phyloP scores from a whole-genome alignment of 2,113 vertebrate genomes.

The Solea solea region DNA sequence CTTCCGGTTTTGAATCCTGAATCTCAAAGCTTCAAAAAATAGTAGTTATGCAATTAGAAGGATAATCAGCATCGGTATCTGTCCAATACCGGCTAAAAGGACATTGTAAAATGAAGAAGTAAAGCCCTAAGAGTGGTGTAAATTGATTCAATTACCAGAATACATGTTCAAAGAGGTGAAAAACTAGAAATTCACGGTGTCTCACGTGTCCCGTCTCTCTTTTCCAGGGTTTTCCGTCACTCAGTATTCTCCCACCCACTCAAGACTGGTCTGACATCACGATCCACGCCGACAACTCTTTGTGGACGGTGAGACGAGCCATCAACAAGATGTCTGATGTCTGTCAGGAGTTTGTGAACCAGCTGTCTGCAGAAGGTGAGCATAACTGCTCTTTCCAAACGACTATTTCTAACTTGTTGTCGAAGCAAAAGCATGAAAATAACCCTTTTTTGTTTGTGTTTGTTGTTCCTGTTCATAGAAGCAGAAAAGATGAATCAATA shows the following conservation, averaged over 20 bases:
- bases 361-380: slow-evolving; percentile 47
- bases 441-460: background rate
- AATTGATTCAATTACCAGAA: too few relatives aligned
- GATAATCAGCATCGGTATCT: too few relatives aligned
- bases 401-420: background rate
- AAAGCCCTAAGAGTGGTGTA: too few relatives aligned
- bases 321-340: slow-evolving; percentile 41
- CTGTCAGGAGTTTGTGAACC: slow-evolving; percentile 20
- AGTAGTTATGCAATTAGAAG: too few relatives aligned
- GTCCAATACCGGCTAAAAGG: too few relatives aligned
- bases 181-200: too few relatives aligned
- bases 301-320: slow-evolving; percentile 26
- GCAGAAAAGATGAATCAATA: slow-evolving; percentile 33
- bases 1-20: too few relatives aligned
- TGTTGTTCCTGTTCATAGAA: slow-evolving; percentile 30
- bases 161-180: too few relatives aligned
- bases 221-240: slow-evolving; percentile 42
- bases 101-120: too few relatives aligned
- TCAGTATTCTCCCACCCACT: slow-evolving; percentile 8
- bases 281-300: slow-evolving; percentile 19
- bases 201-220: background rate
- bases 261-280: slow-evolving; percentile 56
- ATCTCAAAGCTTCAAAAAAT: too few relatives aligned
- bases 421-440: background rate
- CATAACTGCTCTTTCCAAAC: background rate